These are phyloP conservation scores for Falco peregrinus DNA, from an alignment of 2,797 vertebrate species.

Conservation along the genomic window DNA sequence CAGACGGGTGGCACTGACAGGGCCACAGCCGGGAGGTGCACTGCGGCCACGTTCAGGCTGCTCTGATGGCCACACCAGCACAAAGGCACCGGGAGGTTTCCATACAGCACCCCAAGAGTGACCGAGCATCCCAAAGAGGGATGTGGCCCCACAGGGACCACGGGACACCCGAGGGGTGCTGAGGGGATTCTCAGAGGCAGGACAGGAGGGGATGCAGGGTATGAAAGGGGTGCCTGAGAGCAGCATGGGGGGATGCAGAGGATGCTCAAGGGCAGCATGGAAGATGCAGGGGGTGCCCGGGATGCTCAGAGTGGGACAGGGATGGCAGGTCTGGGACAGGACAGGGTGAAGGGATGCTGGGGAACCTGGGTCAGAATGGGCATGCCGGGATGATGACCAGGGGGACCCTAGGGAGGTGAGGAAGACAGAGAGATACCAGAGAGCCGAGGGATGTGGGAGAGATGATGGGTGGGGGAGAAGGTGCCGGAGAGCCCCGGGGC, in stretches of 20 bases:
- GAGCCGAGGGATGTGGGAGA: neutral
- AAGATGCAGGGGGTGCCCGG: neutral
- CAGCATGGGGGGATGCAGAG: neutral
- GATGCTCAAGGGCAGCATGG: neutral
- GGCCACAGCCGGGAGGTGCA: neutral
- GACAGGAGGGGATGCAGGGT: neutral
- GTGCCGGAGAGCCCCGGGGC: neutral
- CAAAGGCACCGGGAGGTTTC: rapidly evolving
- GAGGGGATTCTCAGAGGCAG: neutral
- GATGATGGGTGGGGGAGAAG: neutral
- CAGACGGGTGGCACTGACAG: neutral
- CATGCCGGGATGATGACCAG: neutral
- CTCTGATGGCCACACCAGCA: rapidly evolving
- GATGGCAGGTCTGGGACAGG: neutral
- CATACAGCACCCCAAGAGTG: rapidly evolving
- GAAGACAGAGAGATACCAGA: neutral
- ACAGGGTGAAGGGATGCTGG: neutral
- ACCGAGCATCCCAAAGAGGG: neutral
- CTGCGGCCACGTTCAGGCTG: rapidly evolving
- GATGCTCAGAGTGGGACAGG: neutral
- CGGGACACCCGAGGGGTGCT: neutral
- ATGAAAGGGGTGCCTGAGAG: neutral
- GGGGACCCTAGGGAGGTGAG: neutral
- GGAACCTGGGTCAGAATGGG: neutral
- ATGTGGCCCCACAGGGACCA: neutral